Conservation (phyloP, 2,113 vertebrate genomes). For the Isichthys henryi region DNA sequence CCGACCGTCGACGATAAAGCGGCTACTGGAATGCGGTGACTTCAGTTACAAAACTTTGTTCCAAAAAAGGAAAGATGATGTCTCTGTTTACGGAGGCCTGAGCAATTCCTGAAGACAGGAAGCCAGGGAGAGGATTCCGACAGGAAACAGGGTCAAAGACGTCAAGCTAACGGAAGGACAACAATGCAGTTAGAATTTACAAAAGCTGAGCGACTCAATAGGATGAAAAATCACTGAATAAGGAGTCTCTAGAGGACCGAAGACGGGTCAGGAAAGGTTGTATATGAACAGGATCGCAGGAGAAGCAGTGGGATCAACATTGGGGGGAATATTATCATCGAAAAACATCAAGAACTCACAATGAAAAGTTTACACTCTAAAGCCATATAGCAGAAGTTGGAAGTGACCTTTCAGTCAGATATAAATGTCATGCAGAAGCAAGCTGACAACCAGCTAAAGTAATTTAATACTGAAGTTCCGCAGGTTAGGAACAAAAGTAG, state of each 20-base stretch:
- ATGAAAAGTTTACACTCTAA: neutral
- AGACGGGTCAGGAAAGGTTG: neutral
- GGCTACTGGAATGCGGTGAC: conserved; percentile 12
- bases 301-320: neutral
- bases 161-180: neutral
- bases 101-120: conserved; percentile 29
- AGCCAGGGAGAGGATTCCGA: neutral
- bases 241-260: neutral
- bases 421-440: neutral
- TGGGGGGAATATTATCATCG: neutral
- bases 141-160: neutral
- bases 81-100: conserved; percentile 5
- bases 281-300: neutral
- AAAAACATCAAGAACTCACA: neutral
- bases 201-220: neutral
- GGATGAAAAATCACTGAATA: neutral
- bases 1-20: neutral
- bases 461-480: neutral
- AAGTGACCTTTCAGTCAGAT: neutral
- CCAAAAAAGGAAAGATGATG: conserved; percentile 19
- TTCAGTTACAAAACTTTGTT: conserved; percentile 28
- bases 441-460: neutral
- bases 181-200: neutral
- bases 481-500: neutral
- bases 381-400: neutral